Evolutionary conservation across 1,140 invertebrate species (phyloP).

Genomic region (Scaptodrosophila lebanonensis): DNA sequence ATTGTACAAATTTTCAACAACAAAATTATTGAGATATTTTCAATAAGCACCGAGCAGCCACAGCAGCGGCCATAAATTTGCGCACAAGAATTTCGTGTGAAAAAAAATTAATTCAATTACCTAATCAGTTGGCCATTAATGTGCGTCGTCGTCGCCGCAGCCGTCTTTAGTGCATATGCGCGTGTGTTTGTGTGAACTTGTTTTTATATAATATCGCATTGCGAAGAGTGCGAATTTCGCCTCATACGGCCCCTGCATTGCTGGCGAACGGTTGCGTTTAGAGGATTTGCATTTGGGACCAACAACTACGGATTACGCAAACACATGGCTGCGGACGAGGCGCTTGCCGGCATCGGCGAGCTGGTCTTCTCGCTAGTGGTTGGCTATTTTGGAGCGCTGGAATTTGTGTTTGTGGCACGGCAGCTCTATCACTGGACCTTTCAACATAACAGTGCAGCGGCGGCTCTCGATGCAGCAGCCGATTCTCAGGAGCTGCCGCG

Average conservation of each 20-base stretch:
- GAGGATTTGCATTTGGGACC: neutral
- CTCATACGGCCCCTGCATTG: conserved; percentile 31
- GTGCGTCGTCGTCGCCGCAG: conserved; percentile 12
- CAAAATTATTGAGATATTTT: conserved; percentile 23
- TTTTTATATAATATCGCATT: conserved; percentile 45
- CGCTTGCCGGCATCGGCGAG: conserved; percentile 64
- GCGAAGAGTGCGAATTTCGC: conserved; percentile 5
- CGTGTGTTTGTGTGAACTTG: conserved; percentile 47
- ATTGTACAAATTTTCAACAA: neutral
- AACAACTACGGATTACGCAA: conserved; percentile 51
- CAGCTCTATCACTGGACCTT: conserved; percentile 65
- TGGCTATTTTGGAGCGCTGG: conserved; percentile 84
- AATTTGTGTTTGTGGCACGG: conserved; percentile 79
- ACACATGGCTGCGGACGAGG: conserved; percentile 46
- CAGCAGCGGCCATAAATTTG: no score
- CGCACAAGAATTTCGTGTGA: conserved; percentile 14
- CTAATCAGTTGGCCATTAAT: conserved; percentile 58
- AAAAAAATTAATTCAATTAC: conserved; percentile 55
- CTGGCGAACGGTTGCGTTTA: conserved; percentile 9
- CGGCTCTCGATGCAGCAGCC: conserved; percentile 17
- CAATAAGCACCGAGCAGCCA: no score
- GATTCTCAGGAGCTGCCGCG: conserved; percentile 46
- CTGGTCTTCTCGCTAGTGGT: conserved; percentile 84
- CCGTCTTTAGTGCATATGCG: conserved; percentile 23
- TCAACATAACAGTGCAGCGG: conserved; percentile 30